phyloP scores from a whole-genome alignment of 2,113 vertebrate genomes.

The Eurypyga helias region DNA sequence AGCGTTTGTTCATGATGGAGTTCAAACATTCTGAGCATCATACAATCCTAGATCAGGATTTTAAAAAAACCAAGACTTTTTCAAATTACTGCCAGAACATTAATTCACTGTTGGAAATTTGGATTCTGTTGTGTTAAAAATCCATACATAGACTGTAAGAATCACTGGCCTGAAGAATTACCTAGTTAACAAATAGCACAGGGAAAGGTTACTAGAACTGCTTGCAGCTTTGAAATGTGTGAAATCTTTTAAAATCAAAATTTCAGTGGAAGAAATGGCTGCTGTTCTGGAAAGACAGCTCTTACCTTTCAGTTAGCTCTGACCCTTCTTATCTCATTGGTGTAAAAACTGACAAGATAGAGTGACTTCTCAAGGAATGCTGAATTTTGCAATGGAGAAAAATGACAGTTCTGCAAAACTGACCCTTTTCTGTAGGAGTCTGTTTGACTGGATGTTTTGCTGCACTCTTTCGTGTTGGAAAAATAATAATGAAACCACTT shows the following conservation, averaged over 20 bases:
- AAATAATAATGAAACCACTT: not conserved
- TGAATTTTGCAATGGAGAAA: not conserved
- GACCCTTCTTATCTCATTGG: not conserved
- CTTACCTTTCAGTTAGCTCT: not conserved
- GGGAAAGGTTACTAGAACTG: not conserved
- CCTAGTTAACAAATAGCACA: not conserved
- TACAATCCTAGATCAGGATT: not conserved
- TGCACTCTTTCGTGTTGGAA: not conserved
- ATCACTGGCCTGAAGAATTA: not conserved
- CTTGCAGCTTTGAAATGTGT: not conserved
- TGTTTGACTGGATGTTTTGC: not conserved
- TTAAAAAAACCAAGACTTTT: not conserved
- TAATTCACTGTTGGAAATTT: not conserved
- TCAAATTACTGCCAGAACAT: conserved; percentile 11
- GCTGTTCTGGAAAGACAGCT: not conserved
- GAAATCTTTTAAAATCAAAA: not conserved
- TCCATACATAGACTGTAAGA: not conserved
- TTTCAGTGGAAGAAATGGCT: not conserved
- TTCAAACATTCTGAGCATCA: not conserved
- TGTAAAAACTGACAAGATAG: not conserved
- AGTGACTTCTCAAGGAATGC: not conserved
- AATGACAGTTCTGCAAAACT: not conserved
- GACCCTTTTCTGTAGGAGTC: not conserved
- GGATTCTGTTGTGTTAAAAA: not conserved
- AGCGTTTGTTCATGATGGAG: not conserved